phyloP scores from a whole-genome alignment of 2,113 vertebrate species.

The Vulpes lagopus region DNA sequence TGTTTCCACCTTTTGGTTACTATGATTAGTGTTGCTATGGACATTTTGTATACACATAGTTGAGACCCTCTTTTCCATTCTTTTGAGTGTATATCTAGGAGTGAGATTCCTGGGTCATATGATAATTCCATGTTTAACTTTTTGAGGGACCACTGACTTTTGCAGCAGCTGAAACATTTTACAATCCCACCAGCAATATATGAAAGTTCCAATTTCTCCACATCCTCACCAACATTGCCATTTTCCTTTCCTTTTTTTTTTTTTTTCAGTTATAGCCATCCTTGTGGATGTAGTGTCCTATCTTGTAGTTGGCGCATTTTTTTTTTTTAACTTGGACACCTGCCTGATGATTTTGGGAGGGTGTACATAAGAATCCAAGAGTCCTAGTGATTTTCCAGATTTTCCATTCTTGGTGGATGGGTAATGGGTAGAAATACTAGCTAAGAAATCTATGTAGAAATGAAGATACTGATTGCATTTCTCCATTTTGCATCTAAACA shows the following conservation, averaged over 20 bases:
- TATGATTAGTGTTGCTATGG: neutral
- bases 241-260: neutral
- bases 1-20: neutral
- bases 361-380: neutral
- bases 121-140: constrained; percentile 11
- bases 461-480: neutral
- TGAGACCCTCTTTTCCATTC: neutral
- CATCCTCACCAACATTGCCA: neutral
- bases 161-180: neutral
- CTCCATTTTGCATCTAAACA: constrained; percentile 33
- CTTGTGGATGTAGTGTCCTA: neutral
- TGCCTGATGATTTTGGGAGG: neutral
- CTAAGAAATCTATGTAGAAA: neutral
- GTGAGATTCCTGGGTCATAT: neutral
- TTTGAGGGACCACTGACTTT: neutral
- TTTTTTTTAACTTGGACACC: neutral
- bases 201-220: neutral
- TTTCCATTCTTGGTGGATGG: constrained; percentile 11
- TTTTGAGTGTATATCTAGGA: neutral
- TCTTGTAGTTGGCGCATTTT: neutral
- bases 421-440: neutral
- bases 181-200: neutral
- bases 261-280: neutral
- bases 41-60: constrained; percentile 20
- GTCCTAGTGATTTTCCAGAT: neutral